phyloP scores from a whole-genome alignment of 2,888 invertebrate species.

The Yponomeuta malinellus region DNA sequence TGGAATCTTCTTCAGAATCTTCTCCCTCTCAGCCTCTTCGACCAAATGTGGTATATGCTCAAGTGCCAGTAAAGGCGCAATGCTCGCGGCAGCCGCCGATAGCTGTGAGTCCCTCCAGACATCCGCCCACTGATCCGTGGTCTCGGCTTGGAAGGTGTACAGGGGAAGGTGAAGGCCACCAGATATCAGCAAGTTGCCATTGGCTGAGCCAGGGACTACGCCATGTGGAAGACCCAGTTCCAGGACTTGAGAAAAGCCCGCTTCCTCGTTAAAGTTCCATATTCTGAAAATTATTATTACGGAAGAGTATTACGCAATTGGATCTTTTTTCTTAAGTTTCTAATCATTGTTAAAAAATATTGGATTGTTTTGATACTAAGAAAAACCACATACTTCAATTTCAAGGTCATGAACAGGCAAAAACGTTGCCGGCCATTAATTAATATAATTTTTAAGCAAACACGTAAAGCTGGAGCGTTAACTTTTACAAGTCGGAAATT shows the following conservation, averaged over 20 bases:
- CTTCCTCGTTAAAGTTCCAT: conserved; percentile 83
- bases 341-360: too few relatives aligned
- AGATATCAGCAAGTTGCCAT: conserved; percentile 76
- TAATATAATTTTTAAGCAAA: too few relatives aligned
- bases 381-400: too few relatives aligned
- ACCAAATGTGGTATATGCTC: conserved; percentile 71
- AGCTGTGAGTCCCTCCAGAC: conserved; percentile 67
- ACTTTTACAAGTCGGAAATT: too few relatives aligned
- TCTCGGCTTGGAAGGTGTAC: conserved; percentile 53
- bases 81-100: conserved; percentile 73
- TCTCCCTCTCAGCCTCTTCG: conserved; percentile 68
- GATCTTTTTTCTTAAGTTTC: too few relatives aligned
- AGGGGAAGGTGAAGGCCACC: conserved; percentile 78
- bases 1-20: conserved; percentile 69
- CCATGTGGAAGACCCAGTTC: conserved; percentile 79
- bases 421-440: too few relatives aligned
- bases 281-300: conserved; percentile 58
- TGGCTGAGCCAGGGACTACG: conserved; percentile 79
- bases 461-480: too few relatives aligned
- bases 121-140: conserved; percentile 56
- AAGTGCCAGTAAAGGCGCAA: conserved; percentile 74
- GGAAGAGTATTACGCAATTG: not conserved
- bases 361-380: too few relatives aligned
- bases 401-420: too few relatives aligned
- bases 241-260: conserved; percentile 80